Base-by-base conservation (phyloP, 2,113 vertebrate genomes). In the Strix uralensis region DNA sequence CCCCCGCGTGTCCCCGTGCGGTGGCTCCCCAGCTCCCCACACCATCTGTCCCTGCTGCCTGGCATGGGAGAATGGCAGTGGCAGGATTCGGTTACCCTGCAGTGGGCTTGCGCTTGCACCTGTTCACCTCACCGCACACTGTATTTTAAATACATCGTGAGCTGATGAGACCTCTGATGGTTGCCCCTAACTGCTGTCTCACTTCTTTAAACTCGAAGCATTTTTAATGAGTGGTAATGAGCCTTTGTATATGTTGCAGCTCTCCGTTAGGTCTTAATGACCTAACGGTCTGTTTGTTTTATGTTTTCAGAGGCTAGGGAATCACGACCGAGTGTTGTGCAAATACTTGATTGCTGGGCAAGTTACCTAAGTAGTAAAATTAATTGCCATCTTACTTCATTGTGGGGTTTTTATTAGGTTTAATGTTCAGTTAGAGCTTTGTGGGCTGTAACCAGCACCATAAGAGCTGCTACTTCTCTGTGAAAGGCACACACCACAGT, bases 11-110 rank as follows among this genome's bases (percentile, higher is more conserved):
- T 42, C 42, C 44, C 9, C 1, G n/a, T 11, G 12, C 4, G 7
- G 82, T 3, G 4, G 72, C 47, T 88, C 61, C 4, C 16, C 20
- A 26, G 44, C 44, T 52, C 18, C 82, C 66, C 0, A 4, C 62
- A 29, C 74, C 74, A n/a, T 79, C 79, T 75, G 91, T 75, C 69
- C 25, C 69, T 14, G 71, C 58, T 62, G 58, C 81, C 49, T 26
- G 80, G 80, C 75, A n/a, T 0, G 0, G 46, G 26, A 17, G 42
- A 34, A 46, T 1, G 11, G 42, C 65, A 21, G 65, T 0, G 5
- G 59, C 42, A 47, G 77, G 81, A 71, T 81, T 58, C 26, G 21
- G 42, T 73, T 69, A 65, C 71, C 15, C 21, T 23, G 69, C 34
- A 8, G 27, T 18, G 38, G 71, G 55, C 38, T 82, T 40, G 54